Conservation (phyloP, 2,113 vertebrate genomes). For the Sinocyclocheilus rhinocerous region DNA sequence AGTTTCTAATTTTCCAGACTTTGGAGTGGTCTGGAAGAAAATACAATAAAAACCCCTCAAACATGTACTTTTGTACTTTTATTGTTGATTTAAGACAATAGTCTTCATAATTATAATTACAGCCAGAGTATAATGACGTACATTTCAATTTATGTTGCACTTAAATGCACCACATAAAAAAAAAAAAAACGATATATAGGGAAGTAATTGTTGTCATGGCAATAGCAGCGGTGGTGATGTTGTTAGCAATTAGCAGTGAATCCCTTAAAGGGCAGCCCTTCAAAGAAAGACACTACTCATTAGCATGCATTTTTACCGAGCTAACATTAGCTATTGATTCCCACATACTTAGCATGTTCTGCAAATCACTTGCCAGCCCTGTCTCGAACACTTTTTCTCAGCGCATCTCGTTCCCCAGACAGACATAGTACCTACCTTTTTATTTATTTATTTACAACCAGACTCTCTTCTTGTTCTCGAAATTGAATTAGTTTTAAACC, state of each 20-base stretch:
- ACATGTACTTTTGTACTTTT: not conserved
- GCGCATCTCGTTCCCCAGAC: not conserved
- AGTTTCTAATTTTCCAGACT: too few species aligned
- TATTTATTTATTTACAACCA: slow-evolving; percentile 6
- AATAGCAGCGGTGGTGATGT: not conserved
- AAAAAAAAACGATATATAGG: not conserved
- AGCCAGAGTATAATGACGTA: not conserved
- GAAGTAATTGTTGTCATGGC: slow-evolving; percentile 18
- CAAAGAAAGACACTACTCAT: slow-evolving; percentile 13
- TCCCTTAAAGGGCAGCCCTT: not conserved
- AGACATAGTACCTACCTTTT: not conserved
- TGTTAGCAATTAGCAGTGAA: slow-evolving; percentile 29
- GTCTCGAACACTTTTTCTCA: not conserved
- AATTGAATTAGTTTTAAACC: slow-evolving; percentile 36
- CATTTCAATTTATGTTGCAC: not conserved
- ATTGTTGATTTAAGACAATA: not conserved
- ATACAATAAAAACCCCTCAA: not conserved
- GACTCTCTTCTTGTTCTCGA: not conserved
- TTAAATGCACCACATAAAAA: not conserved
- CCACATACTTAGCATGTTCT: slow-evolving; percentile 4
- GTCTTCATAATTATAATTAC: not conserved
- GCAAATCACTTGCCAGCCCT: slow-evolving; percentile 9
- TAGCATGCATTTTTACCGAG: slow-evolving; percentile 37
- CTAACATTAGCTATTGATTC: slow-evolving; percentile 33
- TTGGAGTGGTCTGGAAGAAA: not conserved